Evolutionary conservation across 2,113 vertebrate species (phyloP).

Genomic region (Cacatua alba): DNA sequence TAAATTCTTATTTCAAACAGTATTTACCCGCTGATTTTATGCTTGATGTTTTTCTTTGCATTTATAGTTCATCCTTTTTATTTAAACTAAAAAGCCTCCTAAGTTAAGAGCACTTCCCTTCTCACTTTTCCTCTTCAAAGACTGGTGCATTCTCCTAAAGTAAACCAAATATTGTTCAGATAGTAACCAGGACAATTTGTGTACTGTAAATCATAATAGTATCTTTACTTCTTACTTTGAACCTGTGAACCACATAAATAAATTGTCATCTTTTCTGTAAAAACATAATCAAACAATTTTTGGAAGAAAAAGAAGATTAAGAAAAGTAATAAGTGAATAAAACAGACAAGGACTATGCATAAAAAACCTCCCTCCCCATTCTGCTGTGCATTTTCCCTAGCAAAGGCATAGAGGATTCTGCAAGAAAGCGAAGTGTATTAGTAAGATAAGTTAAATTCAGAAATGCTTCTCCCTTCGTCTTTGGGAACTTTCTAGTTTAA

Average conservation of each 20-base stretch:
- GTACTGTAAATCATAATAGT: background rate
- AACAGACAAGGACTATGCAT: background rate
- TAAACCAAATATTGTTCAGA: background rate
- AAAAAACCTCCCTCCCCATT: background rate
- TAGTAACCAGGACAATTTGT: background rate
- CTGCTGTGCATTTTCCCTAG: background rate
- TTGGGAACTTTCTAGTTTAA: background rate
- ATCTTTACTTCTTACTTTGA: background rate
- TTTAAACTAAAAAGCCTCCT: background rate
- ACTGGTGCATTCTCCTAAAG: background rate
- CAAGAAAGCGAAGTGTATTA: background rate
- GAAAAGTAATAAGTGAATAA: background rate
- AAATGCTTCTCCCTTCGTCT: background rate
- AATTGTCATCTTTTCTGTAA: background rate
- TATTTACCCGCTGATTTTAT: background rate
- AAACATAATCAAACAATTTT: background rate
- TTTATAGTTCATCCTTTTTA: background rate
- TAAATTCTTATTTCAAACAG: background rate
- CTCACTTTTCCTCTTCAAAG: background rate
- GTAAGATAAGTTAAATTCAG: background rate
- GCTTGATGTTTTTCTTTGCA: background rate
- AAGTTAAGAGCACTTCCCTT: background rate
- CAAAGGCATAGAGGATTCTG: background rate
- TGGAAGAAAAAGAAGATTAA: background rate
- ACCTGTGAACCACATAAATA: background rate